phyloP scores from a whole-genome alignment of 2,888 invertebrate species.

The Tholera decimalis region DNA sequence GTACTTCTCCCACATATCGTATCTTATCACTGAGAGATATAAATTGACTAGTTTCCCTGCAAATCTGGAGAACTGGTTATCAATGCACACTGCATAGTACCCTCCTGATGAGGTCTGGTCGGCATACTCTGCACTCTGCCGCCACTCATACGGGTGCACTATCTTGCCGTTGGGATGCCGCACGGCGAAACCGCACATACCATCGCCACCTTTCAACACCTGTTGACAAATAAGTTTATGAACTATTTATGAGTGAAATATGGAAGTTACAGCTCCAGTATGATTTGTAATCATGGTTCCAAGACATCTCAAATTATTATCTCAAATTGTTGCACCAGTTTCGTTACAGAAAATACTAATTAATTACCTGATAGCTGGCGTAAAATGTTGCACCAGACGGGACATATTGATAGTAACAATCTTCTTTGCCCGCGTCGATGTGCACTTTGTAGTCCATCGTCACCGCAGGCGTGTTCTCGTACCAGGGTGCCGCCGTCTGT shows the following conservation, averaged over 20 bases:
- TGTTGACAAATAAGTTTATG: slow-evolving; percentile 74
- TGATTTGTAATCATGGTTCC: neutral
- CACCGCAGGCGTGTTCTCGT: slow-evolving; percentile 97
- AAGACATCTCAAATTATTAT: slow-evolving; percentile 14
- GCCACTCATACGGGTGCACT: slow-evolving; percentile 98
- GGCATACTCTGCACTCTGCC: slow-evolving; percentile 97
- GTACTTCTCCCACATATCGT: slow-evolving; percentile 98
- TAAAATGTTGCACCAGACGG: slow-evolving; percentile 98
- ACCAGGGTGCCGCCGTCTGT: slow-evolving; percentile 94
- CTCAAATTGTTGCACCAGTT: slow-evolving; percentile 18
- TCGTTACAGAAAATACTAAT: slow-evolving; percentile 47
- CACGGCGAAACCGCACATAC: slow-evolving; percentile 98
- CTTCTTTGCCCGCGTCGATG: slow-evolving; percentile 97
- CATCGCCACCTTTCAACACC: slow-evolving; percentile 98
- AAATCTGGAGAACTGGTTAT: slow-evolving; percentile 98
- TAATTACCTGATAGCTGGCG: slow-evolving; percentile 97
- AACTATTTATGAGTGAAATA: slow-evolving; percentile 42
- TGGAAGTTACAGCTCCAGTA: neutral
- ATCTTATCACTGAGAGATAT: slow-evolving; percentile 97
- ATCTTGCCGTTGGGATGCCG: slow-evolving; percentile 96
- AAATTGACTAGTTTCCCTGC: slow-evolving; percentile 97
- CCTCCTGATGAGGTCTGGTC: slow-evolving; percentile 96
- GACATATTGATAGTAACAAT: slow-evolving; percentile 98
- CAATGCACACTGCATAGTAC: slow-evolving; percentile 97
- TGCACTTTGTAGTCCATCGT: slow-evolving; percentile 99